Evolutionary conservation across 2,888 invertebrate genomes (phyloP).

Genomic region (Hylaea fasciaria): DNA sequence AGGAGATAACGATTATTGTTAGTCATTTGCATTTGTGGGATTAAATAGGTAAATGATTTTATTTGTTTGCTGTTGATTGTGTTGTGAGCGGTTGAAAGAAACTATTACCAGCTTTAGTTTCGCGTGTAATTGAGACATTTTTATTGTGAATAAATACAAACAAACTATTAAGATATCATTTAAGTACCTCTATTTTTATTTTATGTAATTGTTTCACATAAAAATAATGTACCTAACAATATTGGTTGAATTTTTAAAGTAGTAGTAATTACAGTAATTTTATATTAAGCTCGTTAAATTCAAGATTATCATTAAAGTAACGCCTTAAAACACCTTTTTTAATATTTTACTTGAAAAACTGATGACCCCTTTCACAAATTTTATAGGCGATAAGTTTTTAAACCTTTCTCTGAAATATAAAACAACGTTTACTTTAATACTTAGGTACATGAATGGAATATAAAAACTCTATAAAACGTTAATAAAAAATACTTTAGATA

Average conservation of each 20-base stretch:
- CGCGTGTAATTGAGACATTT: no score
- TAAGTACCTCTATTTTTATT: not conserved
- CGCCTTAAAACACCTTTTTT: constrained; percentile 16
- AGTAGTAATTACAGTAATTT: constrained; percentile 2
- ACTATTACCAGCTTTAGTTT: no score
- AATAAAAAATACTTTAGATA: not conserved
- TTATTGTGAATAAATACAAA: not conserved
- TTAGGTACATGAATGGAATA: constrained; percentile 7
- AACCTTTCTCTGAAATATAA: constrained; percentile 18
- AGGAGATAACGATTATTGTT: constrained; percentile 41
- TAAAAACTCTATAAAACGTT: constrained; percentile 20
- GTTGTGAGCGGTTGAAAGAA: no score
- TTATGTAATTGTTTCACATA: not conserved
- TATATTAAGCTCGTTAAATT: not conserved
- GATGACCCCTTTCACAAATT: constrained; percentile 16
- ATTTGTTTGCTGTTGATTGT: constrained; percentile 13
- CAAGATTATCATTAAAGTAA: constrained; percentile 16
- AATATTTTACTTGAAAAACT: constrained; percentile 6
- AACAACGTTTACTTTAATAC: constrained; percentile 18
- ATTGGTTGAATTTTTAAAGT: not conserved
- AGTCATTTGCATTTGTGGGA: constrained; percentile 35
- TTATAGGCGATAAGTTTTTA: constrained; percentile 21
- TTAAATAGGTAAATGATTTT: constrained; percentile 15
- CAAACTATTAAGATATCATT: not conserved
- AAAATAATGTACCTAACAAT: not conserved